A percentile compares a stretch with the other conserved stretches of the same genome.
These are phyloP conservation scores for Volucella inflata DNA, from an alignment of 2,888 invertebrate species.

Conservation along the genomic window DNA sequence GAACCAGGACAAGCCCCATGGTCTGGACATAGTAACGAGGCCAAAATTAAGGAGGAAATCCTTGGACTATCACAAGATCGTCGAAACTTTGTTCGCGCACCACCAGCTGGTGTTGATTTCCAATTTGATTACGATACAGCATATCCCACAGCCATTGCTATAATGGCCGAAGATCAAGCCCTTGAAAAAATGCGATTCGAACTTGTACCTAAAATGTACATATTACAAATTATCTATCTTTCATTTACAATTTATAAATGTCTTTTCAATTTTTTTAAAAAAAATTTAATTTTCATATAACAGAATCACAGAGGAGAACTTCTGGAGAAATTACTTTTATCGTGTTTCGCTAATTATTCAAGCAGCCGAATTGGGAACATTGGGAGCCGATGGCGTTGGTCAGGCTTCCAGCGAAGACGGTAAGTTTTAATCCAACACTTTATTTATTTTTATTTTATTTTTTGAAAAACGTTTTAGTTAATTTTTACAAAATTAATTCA, in stretches of 20 bases:
- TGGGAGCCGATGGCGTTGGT: conserved; percentile 83
- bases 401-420: conserved; percentile 84
- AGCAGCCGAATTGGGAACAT: conserved; percentile 90
- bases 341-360: conserved; percentile 99
- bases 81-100: conserved; percentile 98
- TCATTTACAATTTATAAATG: neutral
- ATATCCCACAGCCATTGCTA: conserved; percentile 96
- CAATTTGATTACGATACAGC: conserved; percentile 96
- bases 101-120: conserved; percentile 97
- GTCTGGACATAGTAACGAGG: conserved; percentile 97
- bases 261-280: neutral
- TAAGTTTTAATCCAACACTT: conserved; percentile 78
- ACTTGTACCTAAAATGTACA: conserved; percentile 99
- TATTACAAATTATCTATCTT: conserved; percentile 25
- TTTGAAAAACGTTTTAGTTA: conserved; percentile 72
- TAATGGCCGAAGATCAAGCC: conserved; percentile 97
- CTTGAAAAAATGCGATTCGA: conserved; percentile 99
- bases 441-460: conserved; percentile 78
- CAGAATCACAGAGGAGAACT: conserved; percentile 98
- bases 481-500: conserved; percentile 2
- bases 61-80: conserved; percentile 97
- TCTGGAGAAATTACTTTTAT: conserved; percentile 99
- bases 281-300: conserved; percentile 15
- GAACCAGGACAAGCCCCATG: conserved; percentile 93
- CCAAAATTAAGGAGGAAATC: conserved; percentile 96